Evolutionary conservation across 2,888 invertebrate species (phyloP).

Genomic region (Epistrophella euchroma): DNA sequence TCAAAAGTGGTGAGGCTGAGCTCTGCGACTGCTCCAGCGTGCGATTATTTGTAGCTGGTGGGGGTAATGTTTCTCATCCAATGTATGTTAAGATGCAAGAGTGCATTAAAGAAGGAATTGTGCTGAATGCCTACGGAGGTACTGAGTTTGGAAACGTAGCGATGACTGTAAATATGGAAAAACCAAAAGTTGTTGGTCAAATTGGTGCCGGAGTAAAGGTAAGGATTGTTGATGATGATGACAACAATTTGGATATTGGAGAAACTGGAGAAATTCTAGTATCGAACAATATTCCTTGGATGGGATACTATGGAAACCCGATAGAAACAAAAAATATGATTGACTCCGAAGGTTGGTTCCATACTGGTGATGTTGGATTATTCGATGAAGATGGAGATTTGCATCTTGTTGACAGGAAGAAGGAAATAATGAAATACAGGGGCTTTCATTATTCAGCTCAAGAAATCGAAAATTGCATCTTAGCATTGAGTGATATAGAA

Average conservation of each 20-base stretch:
- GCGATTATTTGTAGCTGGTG: slow-evolving; percentile 78
- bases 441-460: slow-evolving; percentile 73
- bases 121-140: slow-evolving; percentile 80
- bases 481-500: slow-evolving; percentile 56
- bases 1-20: slow-evolving; percentile 75
- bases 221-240: slow-evolving; percentile 81
- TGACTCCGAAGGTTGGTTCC: slow-evolving; percentile 82
- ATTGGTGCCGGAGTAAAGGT: slow-evolving; percentile 79
- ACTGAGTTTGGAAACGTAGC: slow-evolving; percentile 78
- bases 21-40: slow-evolving; percentile 77
- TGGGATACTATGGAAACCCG: slow-evolving; percentile 82
- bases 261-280: slow-evolving; percentile 81
- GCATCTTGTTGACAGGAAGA: slow-evolving; percentile 80
- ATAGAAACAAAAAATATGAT: slow-evolving; percentile 79
- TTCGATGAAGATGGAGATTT: slow-evolving; percentile 82
- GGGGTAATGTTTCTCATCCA: slow-evolving; percentile 78
- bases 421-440: slow-evolving; percentile 78
- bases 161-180: slow-evolving; percentile 74
- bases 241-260: slow-evolving; percentile 78
- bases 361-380: slow-evolving; percentile 82
- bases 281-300: slow-evolving; percentile 79
- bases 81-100: slow-evolving; percentile 74
- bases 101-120: slow-evolving; percentile 71
- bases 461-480: slow-evolving; percentile 77
- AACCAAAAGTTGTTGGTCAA: slow-evolving; percentile 79